Percentiles rank a stretch among this genome's conserved stretches.
Evolutionary conservation across 2,797 vertebrate genomes (phyloP).

Genomic region (Enteromius argenteus): DNA sequence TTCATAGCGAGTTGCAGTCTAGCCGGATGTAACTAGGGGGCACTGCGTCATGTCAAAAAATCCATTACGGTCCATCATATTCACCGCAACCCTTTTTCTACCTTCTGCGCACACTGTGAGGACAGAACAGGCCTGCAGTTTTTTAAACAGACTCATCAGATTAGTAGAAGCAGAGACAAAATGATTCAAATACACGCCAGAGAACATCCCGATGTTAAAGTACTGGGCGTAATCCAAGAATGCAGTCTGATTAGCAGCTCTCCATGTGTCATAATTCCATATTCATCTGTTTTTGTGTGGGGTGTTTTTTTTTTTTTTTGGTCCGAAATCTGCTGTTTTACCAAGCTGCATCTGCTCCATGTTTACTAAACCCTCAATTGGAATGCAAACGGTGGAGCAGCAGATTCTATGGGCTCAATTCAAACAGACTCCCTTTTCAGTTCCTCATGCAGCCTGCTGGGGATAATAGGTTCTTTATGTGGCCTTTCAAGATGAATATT

Average conservation of each 20-base stretch:
- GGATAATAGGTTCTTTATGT: constrained; percentile 52
- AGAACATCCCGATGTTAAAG: constrained; percentile 42
- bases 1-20: constrained; percentile 38
- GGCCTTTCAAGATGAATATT: constrained; percentile 54
- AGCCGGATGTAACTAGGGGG: constrained; percentile 56
- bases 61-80: constrained; percentile 8
- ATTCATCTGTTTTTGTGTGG: constrained; percentile 50
- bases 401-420: constrained; percentile 61
- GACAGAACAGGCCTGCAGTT: constrained; percentile 36
- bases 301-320: background rate
- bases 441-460: constrained; percentile 40
- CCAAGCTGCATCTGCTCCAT: constrained; percentile 58
- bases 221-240: constrained; percentile 39
- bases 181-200: constrained; percentile 15
- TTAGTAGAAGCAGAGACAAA: constrained; percentile 13
- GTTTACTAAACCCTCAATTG: constrained; percentile 62
- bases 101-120: constrained; percentile 8
- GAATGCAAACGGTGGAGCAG: constrained; percentile 58
- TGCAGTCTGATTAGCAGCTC: constrained; percentile 45
- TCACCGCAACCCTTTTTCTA: constrained; percentile 27
- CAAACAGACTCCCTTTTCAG: constrained; percentile 61
- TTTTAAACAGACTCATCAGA: constrained; percentile 21
- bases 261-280: constrained; percentile 50
- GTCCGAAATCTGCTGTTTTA: constrained; percentile 58
- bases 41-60: constrained; percentile 54